Conservation (phyloP, 2,797 vertebrate species). For the Urosaurus nigricauda region DNA sequence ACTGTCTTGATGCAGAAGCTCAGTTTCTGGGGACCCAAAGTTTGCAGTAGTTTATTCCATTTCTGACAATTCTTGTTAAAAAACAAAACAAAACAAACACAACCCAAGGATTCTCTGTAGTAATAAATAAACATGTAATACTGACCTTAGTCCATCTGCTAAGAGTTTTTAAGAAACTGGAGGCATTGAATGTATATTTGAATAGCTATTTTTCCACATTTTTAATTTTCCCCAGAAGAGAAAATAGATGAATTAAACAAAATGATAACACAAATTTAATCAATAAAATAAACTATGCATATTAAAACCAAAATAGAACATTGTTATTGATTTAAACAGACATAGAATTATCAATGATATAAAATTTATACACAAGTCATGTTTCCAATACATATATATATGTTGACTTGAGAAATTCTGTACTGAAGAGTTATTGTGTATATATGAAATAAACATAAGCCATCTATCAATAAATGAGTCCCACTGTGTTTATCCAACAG, state of each 20-base stretch:
- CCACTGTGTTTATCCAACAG: neutral
- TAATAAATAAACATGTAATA: conserved; percentile 2
- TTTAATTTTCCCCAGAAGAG: neutral
- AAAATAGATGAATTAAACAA: neutral
- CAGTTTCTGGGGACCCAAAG: neutral
- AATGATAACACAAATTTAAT: neutral
- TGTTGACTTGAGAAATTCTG: neutral
- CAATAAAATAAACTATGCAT: neutral
- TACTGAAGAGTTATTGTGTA: neutral
- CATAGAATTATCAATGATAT: neutral
- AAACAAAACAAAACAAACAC: neutral
- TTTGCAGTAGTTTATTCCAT: neutral
- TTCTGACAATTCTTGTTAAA: neutral
- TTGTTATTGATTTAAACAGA: neutral
- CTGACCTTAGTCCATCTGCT: neutral
- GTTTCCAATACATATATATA: neutral
- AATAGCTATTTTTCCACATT: neutral
- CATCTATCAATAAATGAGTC: neutral
- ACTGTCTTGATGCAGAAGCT: conserved; percentile 5
- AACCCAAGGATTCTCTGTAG: neutral
- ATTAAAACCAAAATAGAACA: neutral
- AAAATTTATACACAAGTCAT: neutral
- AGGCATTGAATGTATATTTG: neutral
- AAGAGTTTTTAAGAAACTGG: neutral
- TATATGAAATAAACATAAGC: neutral